Evolutionary conservation across 2,113 vertebrate genomes (phyloP).

Genomic region (Gallinago media): DNA sequence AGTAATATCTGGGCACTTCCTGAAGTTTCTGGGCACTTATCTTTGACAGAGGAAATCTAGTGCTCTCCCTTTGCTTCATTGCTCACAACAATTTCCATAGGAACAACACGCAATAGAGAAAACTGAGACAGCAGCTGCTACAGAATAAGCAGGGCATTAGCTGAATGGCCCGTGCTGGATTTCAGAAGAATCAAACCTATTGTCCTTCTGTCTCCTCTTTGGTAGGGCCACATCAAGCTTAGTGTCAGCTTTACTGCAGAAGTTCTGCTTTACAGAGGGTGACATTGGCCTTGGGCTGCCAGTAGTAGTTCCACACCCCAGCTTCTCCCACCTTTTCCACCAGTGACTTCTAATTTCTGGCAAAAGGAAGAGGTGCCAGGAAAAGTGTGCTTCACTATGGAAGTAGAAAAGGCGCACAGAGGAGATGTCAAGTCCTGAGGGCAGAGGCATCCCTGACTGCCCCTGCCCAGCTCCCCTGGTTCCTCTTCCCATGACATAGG

Average conservation of each 20-base stretch:
- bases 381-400: not conserved
- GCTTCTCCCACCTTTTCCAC: rapidly evolving
- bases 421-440: not conserved
- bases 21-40: not conserved
- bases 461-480: not conserved
- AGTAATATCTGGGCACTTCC: not conserved
- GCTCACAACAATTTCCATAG: not conserved
- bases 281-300: not conserved
- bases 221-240: not conserved
- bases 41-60: not conserved
- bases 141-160: not conserved
- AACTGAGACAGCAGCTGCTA: not conserved
- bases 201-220: not conserved
- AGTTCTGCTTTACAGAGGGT: not conserved
- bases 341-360: not conserved
- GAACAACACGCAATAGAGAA: not conserved
- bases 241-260: not conserved
- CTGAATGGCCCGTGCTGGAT: not conserved
- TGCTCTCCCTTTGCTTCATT: rapidly evolving
- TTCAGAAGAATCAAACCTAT: not conserved
- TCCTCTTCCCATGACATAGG: not conserved
- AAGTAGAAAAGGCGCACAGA: not conserved
- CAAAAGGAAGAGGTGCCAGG: not conserved
- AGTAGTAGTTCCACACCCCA: not conserved
- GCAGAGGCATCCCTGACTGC: not conserved